These are phyloP conservation scores for Myxocyprinus asiaticus DNA, from an alignment of 2,113 vertebrate genomes.

Conservation along the genomic window DNA sequence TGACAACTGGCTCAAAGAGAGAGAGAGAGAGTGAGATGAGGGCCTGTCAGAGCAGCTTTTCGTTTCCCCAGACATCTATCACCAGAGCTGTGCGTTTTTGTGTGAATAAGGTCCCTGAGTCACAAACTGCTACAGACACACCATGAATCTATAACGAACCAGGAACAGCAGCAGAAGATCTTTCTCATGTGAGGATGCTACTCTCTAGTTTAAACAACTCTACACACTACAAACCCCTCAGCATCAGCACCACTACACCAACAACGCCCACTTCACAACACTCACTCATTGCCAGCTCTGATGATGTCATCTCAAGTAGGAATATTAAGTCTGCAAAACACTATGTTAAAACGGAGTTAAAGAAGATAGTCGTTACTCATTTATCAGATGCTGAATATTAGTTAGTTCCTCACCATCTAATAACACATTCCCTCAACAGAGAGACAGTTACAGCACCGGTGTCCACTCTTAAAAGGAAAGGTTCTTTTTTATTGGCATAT, in stretches of 20 bases:
- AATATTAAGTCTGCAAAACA: not conserved
- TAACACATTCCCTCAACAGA: no score
- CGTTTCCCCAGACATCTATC: slow-evolving; percentile 35
- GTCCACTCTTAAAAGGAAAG: no score
- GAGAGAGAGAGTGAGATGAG: slow-evolving; percentile 10
- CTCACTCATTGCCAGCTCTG: not conserved
- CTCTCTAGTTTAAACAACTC: not conserved
- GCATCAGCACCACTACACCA: slow-evolving; percentile 3
- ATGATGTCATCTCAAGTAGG: slow-evolving; percentile 1
- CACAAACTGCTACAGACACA: not conserved
- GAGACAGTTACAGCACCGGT: no score
- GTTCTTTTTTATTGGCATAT: no score
- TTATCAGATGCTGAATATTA: not conserved
- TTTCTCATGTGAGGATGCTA: slow-evolving; percentile 5
- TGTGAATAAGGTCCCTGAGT: slow-evolving; percentile 33
- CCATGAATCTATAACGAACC: not conserved
- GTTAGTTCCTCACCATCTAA: no score
- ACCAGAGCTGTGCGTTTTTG: slow-evolving; percentile 4
- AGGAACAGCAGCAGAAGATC: not conserved
- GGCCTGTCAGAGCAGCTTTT: slow-evolving; percentile 40
- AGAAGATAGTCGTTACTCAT: not conserved
- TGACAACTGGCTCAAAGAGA: slow-evolving; percentile 46
- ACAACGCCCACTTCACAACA: not conserved
- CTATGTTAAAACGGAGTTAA: not conserved
- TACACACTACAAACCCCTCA: not conserved